Base-by-base conservation (phyloP, 2,113 vertebrate species). In the Rhizomys pruinosus region DNA sequence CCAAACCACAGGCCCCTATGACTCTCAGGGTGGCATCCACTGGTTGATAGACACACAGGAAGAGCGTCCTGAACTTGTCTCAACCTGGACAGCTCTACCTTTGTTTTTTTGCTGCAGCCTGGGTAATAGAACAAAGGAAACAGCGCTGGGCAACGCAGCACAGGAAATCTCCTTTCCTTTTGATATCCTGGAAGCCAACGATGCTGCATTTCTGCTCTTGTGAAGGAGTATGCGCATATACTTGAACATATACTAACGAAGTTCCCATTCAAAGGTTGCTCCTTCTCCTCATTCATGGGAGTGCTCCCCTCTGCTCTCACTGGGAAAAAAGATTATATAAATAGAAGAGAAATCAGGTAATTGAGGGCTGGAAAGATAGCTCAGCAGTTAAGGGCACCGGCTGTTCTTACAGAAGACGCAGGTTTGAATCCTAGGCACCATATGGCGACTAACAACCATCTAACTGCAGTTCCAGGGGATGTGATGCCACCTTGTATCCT, bases 21-120 rank as follows among this genome's bases (percentile, higher is more conserved):
- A 97, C 97, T 98, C 97, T 97, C 96, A 97, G 98, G 98, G 97
- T 98, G 98, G 97, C 97, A 97, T 97, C 97, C 96, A 96, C 98
- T 97, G 95, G 97, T 98, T 98, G 98, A 98, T 98, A 97, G 98
- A 98, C 97, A 82, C 68, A 95, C 96, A 97, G 97, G 97, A 97
- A 97, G 95, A 97, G 94, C 98, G 97, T 98, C 97, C 91, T 97
- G 98, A 98, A 98, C 98, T 98, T 98, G 98, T 98, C 98, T 98
- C 98, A 98, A 98, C 98, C 98, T 97, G 98, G 98, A 98, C 97
- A 98, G 98, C 98, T 98, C 98, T 97, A n/a, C n/a, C n/a, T 97
- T 98, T 77, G 27, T 20, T 34, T 57, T 25, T 98, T 98, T 98
- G 98, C 98, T 98, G 96, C 97, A 97, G 98, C 98, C 98, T 98